Evolutionary conservation across 2,888 invertebrate genomes (phyloP).

Genomic region (Autographa pulchrina): DNA sequence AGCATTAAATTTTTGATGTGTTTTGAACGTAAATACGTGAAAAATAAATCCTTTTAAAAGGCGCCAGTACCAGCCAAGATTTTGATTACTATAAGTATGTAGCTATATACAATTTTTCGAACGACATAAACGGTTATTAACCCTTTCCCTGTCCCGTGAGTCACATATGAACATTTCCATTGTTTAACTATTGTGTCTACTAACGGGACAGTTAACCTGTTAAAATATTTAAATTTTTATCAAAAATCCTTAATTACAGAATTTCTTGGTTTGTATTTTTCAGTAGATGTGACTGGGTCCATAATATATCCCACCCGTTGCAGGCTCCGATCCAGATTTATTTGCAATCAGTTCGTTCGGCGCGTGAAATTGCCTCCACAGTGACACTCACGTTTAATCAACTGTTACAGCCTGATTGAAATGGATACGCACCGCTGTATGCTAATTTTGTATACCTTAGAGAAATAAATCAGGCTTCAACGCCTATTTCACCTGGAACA

Average conservation of each 20-base stretch:
- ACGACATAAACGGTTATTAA: no score
- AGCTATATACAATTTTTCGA: no score
- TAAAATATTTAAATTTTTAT: background rate
- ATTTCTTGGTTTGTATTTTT: constrained; percentile 15
- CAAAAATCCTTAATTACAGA: constrained; percentile 11
- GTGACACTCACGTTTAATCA: constrained; percentile 67
- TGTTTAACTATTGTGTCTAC: no score
- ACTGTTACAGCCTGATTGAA: constrained; percentile 62
- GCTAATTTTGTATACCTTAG: constrained; percentile 24
- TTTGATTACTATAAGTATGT: no score
- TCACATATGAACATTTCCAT: no score
- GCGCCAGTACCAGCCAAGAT: background rate
- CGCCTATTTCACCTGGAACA: background rate
- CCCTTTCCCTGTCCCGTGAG: no score
- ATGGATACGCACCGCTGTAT: constrained; percentile 50
- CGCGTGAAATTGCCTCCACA: constrained; percentile 70
- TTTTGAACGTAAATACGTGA: background rate
- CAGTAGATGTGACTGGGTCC: constrained; percentile 24
- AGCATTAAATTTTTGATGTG: constrained; percentile 3
- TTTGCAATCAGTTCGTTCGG: constrained; percentile 65
- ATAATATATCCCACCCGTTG: constrained; percentile 40
- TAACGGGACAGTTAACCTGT: no score
- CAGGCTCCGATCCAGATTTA: constrained; percentile 60
- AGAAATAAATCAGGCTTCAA: constrained; percentile 12
- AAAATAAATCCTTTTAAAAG: background rate